Percentiles rank a stretch among this genome's conserved stretches.
Conservation (phyloP, 2,113 vertebrate genomes). For the Bos indicus region DNA sequence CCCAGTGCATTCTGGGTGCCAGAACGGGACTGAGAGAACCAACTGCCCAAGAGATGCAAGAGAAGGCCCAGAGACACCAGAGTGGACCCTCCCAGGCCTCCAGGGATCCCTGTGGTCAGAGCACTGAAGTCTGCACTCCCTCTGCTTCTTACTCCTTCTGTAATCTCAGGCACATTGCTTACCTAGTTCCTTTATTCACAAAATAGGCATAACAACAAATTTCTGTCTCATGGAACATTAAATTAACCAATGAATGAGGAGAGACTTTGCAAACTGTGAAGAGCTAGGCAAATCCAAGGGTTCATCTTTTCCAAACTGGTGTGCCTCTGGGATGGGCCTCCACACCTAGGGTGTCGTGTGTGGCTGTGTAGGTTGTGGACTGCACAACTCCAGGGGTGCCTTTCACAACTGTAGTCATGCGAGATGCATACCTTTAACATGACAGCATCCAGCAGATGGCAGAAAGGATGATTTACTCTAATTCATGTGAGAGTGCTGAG, state of each 20-base stretch:
- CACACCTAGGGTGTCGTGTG: rapidly evolving
- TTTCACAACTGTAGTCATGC: no score
- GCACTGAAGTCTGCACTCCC: rapidly evolving
- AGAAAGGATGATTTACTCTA: not conserved
- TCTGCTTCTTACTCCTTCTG: not conserved
- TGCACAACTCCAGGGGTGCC: not conserved
- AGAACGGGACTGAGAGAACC: rapidly evolving
- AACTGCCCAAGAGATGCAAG: not conserved
- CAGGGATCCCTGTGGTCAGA: not conserved
- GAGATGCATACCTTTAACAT: not conserved
- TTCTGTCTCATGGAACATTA: rapidly evolving
- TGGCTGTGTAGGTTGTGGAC: not conserved
- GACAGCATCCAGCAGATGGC: not conserved
- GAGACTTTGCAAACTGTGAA: not conserved
- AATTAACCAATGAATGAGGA: not conserved
- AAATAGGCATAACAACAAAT: no score
- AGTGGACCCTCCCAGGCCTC: not conserved
- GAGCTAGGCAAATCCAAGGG: not conserved
- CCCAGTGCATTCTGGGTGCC: not conserved
- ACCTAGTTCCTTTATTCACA: not conserved
- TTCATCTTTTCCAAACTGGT: not conserved
- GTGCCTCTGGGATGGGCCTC: not conserved
- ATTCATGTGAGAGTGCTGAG: not conserved
- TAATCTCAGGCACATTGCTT: not conserved
- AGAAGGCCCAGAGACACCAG: rapidly evolving